Evolutionary conservation across 1,140 invertebrate genomes (phyloP), one percentile per base, ranked within the genome.

Genomic region (Drosophila repletoides): DNA sequence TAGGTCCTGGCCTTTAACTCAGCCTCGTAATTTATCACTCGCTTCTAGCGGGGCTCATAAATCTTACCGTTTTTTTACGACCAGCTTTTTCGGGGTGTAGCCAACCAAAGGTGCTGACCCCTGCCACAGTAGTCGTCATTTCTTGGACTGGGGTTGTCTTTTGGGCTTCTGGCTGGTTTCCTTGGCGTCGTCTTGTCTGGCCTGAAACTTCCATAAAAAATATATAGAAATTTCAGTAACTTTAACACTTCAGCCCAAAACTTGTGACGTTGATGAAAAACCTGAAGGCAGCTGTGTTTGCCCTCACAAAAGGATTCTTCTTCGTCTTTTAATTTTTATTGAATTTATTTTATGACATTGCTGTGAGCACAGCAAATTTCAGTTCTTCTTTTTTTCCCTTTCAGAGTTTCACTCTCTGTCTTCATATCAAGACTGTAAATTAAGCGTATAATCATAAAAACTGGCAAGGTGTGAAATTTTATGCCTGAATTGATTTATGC

Each of bases 381-480:
- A 51, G 22, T 33, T 38, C n/a, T 26, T 51, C 31, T 22, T n/a
- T 53, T 36, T 70, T 51, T 59, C 48, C 21, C 21, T 59, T 24
- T 34, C 52, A 58, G 1, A 14, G 10, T 12, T 3, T 24, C 3
- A 5, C 53, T 22, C 12, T 5, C 17, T 29, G 14, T 1, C 5
- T 33, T 63, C 72, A 53, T 72, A 77, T 72, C 61, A 72, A 66
- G 73, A 59, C 73, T 77, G 73, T 83, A 83, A 83, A 83, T 83
- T 83, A 83, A 84, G 79, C 70, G 79, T 84, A 46, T 58, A 83
- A 71, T 84, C 80, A 70, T 84, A 84, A 84, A 83, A 84, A 41
- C 79, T 72, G 79, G 74, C 80, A 84, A 83, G 79, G 79, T 83
- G 80, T 84, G 79, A 83, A 83, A 83, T 83, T 83, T 83, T 74